Conservation (phyloP, 2,888 invertebrate species). For the Oligia fasciuncula region DNA sequence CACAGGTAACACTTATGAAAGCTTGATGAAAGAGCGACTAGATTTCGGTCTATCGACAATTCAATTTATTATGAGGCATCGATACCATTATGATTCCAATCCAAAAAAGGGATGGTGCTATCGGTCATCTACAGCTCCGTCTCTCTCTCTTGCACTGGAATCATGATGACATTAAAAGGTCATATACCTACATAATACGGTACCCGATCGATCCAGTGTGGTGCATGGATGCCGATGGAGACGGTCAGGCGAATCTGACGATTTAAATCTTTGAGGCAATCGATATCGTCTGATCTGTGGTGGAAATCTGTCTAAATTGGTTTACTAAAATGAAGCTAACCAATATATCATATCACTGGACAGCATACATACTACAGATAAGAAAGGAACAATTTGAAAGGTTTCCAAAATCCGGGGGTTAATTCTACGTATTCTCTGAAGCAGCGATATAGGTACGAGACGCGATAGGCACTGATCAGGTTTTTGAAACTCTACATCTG, state of each 20-base stretch:
- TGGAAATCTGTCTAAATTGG: background rate
- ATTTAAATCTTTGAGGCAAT: background rate
- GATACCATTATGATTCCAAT: background rate
- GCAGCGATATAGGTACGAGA: background rate
- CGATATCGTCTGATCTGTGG: no score
- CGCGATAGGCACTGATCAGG: background rate
- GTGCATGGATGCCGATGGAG: background rate
- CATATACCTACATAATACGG: background rate
- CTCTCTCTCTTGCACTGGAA: background rate
- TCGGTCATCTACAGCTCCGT: background rate
- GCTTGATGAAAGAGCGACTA: background rate
- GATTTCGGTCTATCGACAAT: background rate
- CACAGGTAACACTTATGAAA: constrained; percentile 92
- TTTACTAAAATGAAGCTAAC: background rate
- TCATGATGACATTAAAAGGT: background rate
- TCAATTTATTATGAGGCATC: no score
- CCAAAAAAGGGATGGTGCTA: background rate
- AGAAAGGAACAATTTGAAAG: background rate
- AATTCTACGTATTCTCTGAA: background rate
- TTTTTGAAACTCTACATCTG: constrained; percentile 6
- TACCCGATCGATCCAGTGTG: background rate
- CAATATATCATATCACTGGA: background rate
- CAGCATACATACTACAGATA: background rate
- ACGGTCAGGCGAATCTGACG: background rate
- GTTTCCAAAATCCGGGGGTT: background rate